phyloP scores from a whole-genome alignment of 2,113 vertebrate genomes.

The Barnardius zonarius region DNA sequence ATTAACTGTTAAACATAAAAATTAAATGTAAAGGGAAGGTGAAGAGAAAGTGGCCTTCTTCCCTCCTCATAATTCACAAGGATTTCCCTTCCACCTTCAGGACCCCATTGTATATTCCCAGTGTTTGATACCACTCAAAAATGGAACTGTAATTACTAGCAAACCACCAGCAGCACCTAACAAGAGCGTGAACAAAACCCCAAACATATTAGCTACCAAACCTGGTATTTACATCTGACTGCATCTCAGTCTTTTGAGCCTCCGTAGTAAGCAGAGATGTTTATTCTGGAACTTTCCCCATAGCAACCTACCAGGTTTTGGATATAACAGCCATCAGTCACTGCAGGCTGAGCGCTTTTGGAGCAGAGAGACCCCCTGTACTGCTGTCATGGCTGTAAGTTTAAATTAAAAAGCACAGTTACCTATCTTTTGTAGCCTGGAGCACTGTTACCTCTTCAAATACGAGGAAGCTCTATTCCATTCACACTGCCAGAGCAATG shows the following conservation, averaged over 20 bases:
- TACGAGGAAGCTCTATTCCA: neutral
- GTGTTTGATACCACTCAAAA: neutral
- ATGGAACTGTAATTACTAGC: neutral
- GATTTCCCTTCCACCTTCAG: neutral
- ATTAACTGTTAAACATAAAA: neutral
- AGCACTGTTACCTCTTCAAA: neutral
- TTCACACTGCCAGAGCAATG: neutral
- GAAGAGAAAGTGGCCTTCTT: neutral
- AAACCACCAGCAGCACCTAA: neutral
- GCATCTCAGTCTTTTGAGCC: neutral
- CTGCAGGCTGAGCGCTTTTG: neutral
- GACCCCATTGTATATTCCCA: neutral
- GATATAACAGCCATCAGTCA: constrained; percentile 16
- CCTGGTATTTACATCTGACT: neutral
- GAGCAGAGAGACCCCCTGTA: constrained; percentile 15
- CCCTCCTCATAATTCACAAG: neutral
- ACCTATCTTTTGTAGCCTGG: constrained; percentile 11
- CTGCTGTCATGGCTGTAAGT: constrained; percentile 4
- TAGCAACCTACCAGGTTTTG: neutral
- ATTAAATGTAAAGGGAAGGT: neutral
- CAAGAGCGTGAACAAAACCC: neutral
- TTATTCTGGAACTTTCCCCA: constrained; percentile 8
- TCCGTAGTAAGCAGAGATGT: neutral
- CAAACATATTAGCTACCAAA: neutral
- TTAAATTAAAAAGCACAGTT: constrained; percentile 16